phyloP scores from a whole-genome alignment of 2,797 vertebrate species.

The Carduelis carduelis region DNA sequence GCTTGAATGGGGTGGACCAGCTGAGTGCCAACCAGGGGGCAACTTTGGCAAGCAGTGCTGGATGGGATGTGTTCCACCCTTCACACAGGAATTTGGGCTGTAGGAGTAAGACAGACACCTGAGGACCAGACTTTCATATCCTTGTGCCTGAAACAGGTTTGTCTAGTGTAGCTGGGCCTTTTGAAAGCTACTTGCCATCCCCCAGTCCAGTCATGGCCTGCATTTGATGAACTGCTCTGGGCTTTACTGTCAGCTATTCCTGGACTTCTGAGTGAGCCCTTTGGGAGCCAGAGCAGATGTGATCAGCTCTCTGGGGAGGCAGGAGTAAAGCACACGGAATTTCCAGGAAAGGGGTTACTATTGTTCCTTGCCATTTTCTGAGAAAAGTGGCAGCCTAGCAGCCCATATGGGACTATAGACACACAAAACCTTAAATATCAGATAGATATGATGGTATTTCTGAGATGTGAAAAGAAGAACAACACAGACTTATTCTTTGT shows the following conservation, averaged over 20 bases:
- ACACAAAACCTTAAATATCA: background rate
- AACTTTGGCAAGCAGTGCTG: accelerated
- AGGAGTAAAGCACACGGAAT: background rate
- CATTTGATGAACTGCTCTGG: background rate
- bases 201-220: background rate
- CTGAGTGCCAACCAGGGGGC: background rate
- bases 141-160: background rate
- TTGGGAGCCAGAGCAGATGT: background rate
- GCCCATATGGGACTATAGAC: accelerated
- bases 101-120: background rate
- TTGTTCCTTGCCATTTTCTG: background rate
- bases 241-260: background rate
- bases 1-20: background rate
- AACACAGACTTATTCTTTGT: background rate
- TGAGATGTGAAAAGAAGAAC: background rate
- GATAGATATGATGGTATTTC: background rate
- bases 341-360: background rate
- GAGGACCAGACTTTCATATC: background rate
- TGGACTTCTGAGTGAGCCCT: background rate
- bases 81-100: accelerated
- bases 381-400: background rate
- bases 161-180: background rate
- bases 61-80: background rate
- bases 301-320: background rate
- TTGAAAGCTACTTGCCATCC: background rate